A percentile compares a stretch with the other conserved stretches of the same genome.
Conservation (phyloP, 2,797 vertebrate genomes). For the Muscicapa striata region DNA sequence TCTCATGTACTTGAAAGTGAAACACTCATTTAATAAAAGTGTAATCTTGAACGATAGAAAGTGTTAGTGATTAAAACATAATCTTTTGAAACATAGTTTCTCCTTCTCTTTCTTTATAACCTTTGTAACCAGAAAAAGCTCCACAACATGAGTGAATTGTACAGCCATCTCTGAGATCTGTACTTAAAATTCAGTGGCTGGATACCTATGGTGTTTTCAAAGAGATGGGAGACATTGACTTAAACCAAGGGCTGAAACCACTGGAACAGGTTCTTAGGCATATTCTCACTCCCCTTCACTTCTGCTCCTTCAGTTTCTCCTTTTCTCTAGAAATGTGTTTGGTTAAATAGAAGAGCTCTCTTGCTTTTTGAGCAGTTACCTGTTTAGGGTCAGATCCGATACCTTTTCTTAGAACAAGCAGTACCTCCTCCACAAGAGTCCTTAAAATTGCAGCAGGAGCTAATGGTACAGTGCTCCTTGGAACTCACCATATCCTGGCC, state of each 20-base stretch:
- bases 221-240: constrained; percentile 5
- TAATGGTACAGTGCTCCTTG: not conserved
- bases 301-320: constrained; percentile 18
- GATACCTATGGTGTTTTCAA: constrained; percentile 41
- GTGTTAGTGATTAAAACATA: constrained; percentile 1
- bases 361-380: constrained; percentile 18
- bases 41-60: constrained; percentile 41
- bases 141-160: not conserved
- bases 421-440: not conserved
- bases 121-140: not conserved
- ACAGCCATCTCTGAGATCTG: not conserved
- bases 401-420: not conserved
- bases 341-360: constrained; percentile 50
- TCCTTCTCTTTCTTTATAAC: not conserved
- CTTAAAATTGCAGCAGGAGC: not conserved
- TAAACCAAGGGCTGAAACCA: constrained; percentile 52
- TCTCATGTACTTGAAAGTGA: constrained; percentile 65
- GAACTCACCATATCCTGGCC: not conserved
- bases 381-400: constrained; percentile 7
- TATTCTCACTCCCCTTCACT: not conserved
- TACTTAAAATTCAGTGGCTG: constrained; percentile 29
- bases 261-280: constrained; percentile 30
- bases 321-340: constrained; percentile 23
- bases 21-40: constrained; percentile 58
- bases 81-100: constrained; percentile 22